phyloP scores from a whole-genome alignment of 2,113 vertebrate species.

The Pica pica region DNA sequence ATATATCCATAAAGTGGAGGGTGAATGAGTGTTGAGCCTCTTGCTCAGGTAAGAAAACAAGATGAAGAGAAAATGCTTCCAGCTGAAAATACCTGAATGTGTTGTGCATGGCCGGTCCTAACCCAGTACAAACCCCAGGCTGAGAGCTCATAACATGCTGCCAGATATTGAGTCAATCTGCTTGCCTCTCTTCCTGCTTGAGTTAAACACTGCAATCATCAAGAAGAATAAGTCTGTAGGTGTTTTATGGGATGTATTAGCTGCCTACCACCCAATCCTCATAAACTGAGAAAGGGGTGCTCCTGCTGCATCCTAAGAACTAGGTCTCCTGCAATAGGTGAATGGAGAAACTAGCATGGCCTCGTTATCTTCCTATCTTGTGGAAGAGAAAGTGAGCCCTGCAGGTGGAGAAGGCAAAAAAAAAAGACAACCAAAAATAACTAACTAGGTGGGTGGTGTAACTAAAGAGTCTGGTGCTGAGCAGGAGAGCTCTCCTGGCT shows the following conservation, averaged over 20 bases:
- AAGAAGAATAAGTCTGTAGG: neutral
- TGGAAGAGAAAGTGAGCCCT: neutral
- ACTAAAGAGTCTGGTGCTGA: neutral
- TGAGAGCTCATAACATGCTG: neutral
- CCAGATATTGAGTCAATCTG: neutral
- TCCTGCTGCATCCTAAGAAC: neutral
- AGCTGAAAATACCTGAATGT: neutral
- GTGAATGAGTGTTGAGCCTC: neutral
- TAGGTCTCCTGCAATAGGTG: neutral
- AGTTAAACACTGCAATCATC: neutral
- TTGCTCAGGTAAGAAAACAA: neutral
- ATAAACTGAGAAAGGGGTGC: neutral
- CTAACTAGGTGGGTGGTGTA: neutral
- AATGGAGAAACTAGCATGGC: neutral
- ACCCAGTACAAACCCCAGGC: neutral
- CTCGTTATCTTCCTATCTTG: rapidly evolving
- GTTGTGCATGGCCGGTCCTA: neutral
- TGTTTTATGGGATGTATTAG: neutral
- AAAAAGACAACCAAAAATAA: neutral
- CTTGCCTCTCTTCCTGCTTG: neutral
- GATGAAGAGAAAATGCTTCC: neutral
- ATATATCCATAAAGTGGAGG: neutral
- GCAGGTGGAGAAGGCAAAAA: neutral
- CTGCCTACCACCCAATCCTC: neutral
- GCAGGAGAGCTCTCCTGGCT: neutral